phyloP scores from a whole-genome alignment of 35 echinoderm and acorn worm species.

The Lytechinus variegatus region DNA sequence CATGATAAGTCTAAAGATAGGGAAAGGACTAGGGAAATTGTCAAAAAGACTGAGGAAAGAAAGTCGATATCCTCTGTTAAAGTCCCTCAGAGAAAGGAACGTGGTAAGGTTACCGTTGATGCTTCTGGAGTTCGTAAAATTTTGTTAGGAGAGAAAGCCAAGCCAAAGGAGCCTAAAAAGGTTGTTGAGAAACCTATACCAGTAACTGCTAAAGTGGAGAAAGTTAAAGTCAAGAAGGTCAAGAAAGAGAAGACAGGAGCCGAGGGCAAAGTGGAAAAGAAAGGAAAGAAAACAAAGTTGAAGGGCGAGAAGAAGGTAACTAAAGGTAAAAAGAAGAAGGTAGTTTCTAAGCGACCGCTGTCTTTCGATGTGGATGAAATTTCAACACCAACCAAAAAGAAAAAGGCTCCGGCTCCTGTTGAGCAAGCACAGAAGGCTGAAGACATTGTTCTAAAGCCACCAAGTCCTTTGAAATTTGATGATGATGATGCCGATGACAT shows the following conservation, averaged over 20 bases:
- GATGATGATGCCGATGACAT: conserved; percentile 43
- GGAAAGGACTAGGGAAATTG: neutral
- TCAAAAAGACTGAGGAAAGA: conserved; percentile 22
- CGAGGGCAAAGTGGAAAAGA: conserved; percentile 56
- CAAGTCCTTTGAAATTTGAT: conserved; percentile 33
- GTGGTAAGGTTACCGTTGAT: conserved; percentile 24
- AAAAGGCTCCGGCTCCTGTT: neutral
- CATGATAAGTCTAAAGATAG: conserved; percentile 14
- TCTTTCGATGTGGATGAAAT: conserved; percentile 42
- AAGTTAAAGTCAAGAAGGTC: conserved; percentile 60
- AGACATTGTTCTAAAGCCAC: conserved; percentile 34
- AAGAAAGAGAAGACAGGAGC: conserved; percentile 60
- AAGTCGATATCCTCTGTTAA: neutral
- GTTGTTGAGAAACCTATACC: conserved; percentile 34
- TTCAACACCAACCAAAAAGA: conserved; percentile 14
- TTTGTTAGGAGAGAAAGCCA: neutral
- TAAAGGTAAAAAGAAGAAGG: conserved; percentile 62
- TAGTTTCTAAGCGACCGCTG: conserved; percentile 26
- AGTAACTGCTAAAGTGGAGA: conserved; percentile 14
- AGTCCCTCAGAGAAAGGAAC: neutral
- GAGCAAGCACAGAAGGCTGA: neutral
- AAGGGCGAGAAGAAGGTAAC: conserved; percentile 58
- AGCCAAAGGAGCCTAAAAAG: conserved; percentile 9
- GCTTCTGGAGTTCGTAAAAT: conserved; percentile 7
- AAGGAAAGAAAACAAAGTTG: conserved; percentile 52